Conservation (phyloP, 2,113 vertebrate species). For the Chloropsis cyanopogon region DNA sequence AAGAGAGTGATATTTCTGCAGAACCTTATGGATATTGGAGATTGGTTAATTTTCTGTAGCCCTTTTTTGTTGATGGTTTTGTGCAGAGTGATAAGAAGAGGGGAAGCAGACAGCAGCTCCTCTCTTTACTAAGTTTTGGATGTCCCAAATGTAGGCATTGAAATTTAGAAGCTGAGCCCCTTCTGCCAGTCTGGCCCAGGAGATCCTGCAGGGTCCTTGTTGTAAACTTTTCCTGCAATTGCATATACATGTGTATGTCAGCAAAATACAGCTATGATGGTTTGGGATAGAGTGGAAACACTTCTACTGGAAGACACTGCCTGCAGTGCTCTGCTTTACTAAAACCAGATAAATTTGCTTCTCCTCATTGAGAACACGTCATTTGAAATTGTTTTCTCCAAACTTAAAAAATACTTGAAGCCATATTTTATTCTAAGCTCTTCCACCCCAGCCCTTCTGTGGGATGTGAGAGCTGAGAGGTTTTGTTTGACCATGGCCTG, state of each 20-base stretch:
- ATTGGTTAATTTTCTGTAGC: slow-evolving; percentile 70
- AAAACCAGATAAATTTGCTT: neutral
- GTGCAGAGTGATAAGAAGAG: slow-evolving; percentile 76
- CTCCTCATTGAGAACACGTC: neutral
- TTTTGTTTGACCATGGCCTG: neutral
- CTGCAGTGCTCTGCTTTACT: neutral
- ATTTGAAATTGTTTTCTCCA: neutral
- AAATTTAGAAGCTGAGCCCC: slow-evolving; percentile 71
- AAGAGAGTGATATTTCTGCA: neutral
- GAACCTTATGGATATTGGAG: slow-evolving; percentile 42
- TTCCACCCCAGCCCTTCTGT: neutral
- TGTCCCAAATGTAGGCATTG: slow-evolving; percentile 74
- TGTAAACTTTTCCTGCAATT: slow-evolving; percentile 66
- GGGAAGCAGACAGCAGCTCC: slow-evolving; percentile 77
- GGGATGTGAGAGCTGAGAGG: neutral
- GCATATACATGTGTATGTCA: slow-evolving; percentile 19
- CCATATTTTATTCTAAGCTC: neutral
- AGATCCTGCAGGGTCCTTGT: slow-evolving; percentile 75
- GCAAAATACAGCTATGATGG: fast-evolving
- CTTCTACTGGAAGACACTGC: neutral
- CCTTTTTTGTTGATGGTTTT: slow-evolving; percentile 74
- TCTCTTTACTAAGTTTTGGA: slow-evolving; percentile 74
- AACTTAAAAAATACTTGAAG: neutral
- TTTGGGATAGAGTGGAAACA: neutral
- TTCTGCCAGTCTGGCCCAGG: slow-evolving; percentile 67